Evolutionary conservation across 2,113 vertebrate species (phyloP), one percentile per base, ranked within the genome.

Genomic region (Sterrhoptilus dennistouni): DNA sequence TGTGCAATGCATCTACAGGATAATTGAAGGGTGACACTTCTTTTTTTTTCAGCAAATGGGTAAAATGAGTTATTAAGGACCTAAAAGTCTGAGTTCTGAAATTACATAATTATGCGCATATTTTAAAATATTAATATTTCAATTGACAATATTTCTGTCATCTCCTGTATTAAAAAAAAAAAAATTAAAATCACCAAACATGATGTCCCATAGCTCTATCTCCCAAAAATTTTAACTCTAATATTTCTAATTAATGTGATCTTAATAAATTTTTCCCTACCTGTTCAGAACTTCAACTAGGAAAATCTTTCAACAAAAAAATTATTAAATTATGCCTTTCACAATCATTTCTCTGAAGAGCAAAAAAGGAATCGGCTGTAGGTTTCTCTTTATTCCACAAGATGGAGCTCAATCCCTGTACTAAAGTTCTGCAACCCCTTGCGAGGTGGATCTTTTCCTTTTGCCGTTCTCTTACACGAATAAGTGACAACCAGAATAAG

Each of bases 401-500:
- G 97, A 92, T 97, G 96, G 96, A 42, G 94, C 87, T 64, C 78
- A 70, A 40, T 53, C 38, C 59, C 75, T 79, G 7, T 18, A 8
- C 19, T 85, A 91, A 3, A 69, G 12, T 10, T 78, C 45, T 8
- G 6, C 14, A 38, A 19, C 21, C 5, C 2, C 5, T 25, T 24
- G 3, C 1, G 8, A 22, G 7, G 15, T 4, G 24, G 1, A 1
- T 65, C 27, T 16, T 19, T 16, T 47, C 12, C 6, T 59, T 79
- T 57, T 31, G 27, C 10, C 24, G 3, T 60, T 84, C 11, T 15
- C 15, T 29, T 25, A 2, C 0, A 17, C 11, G 19, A 83, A 23
- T 21, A 61, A 50, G 6, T 1, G 14, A 18, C 2, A 35, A 17
- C 11, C 40, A n/a, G 21, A 29, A 4, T 9, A 63, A 42, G 12